A percentile compares a stretch with the other conserved stretches of the same genome.
Conservation (phyloP, 2,888 invertebrate species). For the Nebria salina region DNA sequence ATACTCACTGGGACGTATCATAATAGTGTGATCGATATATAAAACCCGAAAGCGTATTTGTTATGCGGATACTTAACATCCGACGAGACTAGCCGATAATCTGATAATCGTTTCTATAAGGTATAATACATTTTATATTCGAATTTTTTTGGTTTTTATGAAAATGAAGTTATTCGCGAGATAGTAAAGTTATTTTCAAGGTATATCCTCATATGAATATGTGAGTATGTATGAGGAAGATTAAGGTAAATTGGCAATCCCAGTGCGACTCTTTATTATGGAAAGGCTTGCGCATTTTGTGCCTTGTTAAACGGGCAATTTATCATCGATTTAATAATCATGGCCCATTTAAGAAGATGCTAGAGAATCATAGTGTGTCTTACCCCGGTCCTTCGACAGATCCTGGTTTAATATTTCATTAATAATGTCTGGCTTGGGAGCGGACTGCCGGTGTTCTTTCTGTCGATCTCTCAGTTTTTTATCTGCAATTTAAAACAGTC, state of each 20-base stretch:
- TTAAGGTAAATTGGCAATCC: slow-evolving; percentile 36
- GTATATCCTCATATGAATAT: not conserved
- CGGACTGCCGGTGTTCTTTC: slow-evolving; percentile 55
- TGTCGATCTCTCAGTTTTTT: slow-evolving; percentile 48
- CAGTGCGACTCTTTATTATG: slow-evolving; percentile 34
- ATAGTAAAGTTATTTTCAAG: not conserved
- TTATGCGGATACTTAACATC: too few relatives aligned
- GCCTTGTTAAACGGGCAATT: slow-evolving; percentile 45
- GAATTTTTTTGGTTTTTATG: not conserved
- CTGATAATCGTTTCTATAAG: too few relatives aligned
- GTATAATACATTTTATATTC: too few relatives aligned
- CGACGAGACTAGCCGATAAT: too few relatives aligned
- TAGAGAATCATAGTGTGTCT: slow-evolving; percentile 37
- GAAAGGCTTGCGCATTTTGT: slow-evolving; percentile 22
- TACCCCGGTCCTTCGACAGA: slow-evolving; percentile 57
- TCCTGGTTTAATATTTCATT: slow-evolving; percentile 58
- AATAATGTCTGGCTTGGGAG: slow-evolving; percentile 50
- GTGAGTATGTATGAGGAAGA: slow-evolving; percentile 21
- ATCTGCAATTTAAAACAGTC: slow-evolving; percentile 46
- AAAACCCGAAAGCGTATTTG: too few relatives aligned
- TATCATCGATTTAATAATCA: slow-evolving; percentile 46
- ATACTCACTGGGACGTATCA: too few relatives aligned
- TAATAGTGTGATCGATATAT: too few relatives aligned
- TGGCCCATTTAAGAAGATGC: slow-evolving; percentile 34
- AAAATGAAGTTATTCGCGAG: not conserved